These are phyloP conservation scores for Thyatira batis DNA, from an alignment of 2,888 invertebrate genomes.

Conservation along the genomic window DNA sequence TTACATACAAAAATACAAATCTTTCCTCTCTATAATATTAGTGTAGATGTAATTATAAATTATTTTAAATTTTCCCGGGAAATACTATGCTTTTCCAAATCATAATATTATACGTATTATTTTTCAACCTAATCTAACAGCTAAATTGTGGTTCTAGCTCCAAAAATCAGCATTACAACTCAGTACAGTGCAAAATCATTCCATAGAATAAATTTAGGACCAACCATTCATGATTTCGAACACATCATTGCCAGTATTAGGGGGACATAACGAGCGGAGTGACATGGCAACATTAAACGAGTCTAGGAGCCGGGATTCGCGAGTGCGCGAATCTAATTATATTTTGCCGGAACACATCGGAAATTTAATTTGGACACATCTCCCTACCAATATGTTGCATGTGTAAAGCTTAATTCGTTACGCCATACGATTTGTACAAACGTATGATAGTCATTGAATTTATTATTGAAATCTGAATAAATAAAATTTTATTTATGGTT, in stretches of 20 bases:
- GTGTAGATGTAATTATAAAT: too few species aligned
- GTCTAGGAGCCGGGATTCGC: constrained; percentile 16
- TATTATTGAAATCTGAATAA: neutral
- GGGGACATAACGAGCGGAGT: constrained; percentile 4
- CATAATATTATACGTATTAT: too few species aligned
- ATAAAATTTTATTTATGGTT: neutral
- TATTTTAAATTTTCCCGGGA: too few species aligned
- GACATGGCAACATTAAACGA: constrained; percentile 9
- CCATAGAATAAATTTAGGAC: neutral
- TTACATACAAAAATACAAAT: too few species aligned
- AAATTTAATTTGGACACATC: constrained; percentile 32
- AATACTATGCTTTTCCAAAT: too few species aligned
- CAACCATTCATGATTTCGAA: neutral
- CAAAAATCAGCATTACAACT: too few species aligned
- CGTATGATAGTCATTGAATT: constrained; percentile 1
- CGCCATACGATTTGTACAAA: constrained; percentile 11
- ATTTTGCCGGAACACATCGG: constrained; percentile 40
- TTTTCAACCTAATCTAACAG: too few species aligned
- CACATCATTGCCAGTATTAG: neutral
- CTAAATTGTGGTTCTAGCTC: too few species aligned
- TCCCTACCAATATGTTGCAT: constrained; percentile 11
- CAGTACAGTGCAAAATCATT: too few species aligned
- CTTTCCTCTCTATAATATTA: too few species aligned
- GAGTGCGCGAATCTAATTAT: constrained; percentile 47
- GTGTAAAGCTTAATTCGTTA: constrained; percentile 8